A percentile compares a stretch with the other conserved stretches of the same genome.
phyloP scores from a whole-genome alignment of 2,888 invertebrate genomes.

The Nomada goodeniana region DNA sequence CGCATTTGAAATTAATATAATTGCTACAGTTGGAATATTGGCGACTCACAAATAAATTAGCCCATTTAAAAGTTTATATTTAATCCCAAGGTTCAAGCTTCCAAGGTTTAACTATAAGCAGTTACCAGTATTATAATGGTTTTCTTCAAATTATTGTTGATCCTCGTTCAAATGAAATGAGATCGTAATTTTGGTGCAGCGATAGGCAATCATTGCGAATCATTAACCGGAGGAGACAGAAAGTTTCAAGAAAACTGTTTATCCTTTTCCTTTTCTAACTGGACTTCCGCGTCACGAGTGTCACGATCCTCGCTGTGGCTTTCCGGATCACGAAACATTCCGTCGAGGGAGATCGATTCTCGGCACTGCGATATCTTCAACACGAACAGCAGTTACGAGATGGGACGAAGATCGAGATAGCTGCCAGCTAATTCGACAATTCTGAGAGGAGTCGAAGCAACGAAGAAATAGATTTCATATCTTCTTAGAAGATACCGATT shows the following conservation, averaged over 20 bases:
- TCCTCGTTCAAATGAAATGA: too few relatives aligned
- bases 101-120: too few relatives aligned
- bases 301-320: constrained; percentile 66
- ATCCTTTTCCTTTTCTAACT: constrained; percentile 29
- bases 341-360: constrained; percentile 44
- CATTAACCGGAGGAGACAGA: constrained; percentile 31
- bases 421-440: constrained; percentile 25
- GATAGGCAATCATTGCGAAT: neutral
- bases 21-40: too few relatives aligned
- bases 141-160: too few relatives aligned
- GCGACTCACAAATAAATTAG: too few relatives aligned
- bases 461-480: neutral
- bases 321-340: constrained; percentile 69
- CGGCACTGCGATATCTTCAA: constrained; percentile 19
- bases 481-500: neutral
- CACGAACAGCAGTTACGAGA: constrained; percentile 15
- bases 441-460: neutral
- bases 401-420: constrained; percentile 16
- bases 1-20: too few relatives aligned
- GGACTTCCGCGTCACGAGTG: constrained; percentile 73
- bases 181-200: too few relatives aligned
- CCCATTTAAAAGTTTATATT: too few relatives aligned
- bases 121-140: too few relatives aligned
- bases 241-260: constrained; percentile 34
- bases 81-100: too few relatives aligned